phyloP scores from a whole-genome alignment of 2,888 invertebrate genomes.

The Heliconius ismenius region DNA sequence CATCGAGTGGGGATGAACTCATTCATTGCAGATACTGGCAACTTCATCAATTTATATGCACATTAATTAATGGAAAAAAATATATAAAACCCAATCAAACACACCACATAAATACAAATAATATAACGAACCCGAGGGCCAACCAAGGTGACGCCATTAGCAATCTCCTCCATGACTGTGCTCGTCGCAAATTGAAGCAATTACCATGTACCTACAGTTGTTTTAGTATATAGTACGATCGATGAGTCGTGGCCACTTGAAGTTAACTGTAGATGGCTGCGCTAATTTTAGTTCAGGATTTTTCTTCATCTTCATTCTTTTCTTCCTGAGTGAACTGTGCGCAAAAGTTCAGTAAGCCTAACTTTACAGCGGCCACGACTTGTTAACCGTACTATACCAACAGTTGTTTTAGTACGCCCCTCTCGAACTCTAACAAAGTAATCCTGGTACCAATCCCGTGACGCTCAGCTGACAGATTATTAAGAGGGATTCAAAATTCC shows the following conservation, averaged over 20 bases:
- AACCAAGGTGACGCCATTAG: constrained; percentile 68
- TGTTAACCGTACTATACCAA: constrained; percentile 35
- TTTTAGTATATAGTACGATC: constrained; percentile 57
- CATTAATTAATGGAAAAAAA: not conserved
- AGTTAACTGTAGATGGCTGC: not conserved
- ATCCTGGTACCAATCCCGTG: constrained; percentile 46
- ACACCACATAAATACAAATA: constrained; percentile 1
- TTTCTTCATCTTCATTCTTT: no score
- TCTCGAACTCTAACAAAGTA: constrained; percentile 43
- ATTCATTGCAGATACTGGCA: no score
- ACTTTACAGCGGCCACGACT: not conserved
- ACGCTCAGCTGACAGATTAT: constrained; percentile 43
- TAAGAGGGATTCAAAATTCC: constrained; percentile 21
- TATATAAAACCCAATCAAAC: not conserved
- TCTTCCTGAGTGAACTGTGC: no score
- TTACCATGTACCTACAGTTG: constrained; percentile 61
- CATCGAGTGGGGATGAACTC: no score
- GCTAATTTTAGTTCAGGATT: no score
- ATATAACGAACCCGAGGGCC: constrained; percentile 40
- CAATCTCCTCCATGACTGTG: constrained; percentile 61
- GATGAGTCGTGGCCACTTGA: not conserved
- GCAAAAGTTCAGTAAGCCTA: no score
- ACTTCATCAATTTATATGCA: no score
- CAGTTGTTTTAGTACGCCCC: constrained; percentile 13
- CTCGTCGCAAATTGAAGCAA: constrained; percentile 71